Conservation (phyloP, 2,888 invertebrate genomes). For the Hydrotaea diabolus region DNA sequence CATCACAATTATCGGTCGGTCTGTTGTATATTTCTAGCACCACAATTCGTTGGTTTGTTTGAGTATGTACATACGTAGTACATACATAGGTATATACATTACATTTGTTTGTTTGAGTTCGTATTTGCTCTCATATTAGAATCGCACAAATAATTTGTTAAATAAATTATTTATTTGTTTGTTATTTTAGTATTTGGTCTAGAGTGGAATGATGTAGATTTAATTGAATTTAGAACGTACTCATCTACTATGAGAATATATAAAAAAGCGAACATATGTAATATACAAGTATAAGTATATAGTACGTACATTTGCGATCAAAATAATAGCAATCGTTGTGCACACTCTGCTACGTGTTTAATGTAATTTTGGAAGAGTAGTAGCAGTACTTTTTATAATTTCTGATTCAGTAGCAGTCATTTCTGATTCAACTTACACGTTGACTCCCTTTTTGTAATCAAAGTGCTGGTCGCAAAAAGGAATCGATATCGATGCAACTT, state of each 20-base stretch:
- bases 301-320: neutral
- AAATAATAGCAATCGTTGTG: too few species aligned
- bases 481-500: too few species aligned
- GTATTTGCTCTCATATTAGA: slow-evolving; percentile 33
- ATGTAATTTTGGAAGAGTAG: too few species aligned
- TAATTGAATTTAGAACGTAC: slow-evolving; percentile 43
- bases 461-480: too few species aligned
- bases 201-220: slow-evolving; percentile 37
- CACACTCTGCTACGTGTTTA: too few species aligned
- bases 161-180: slow-evolving; percentile 47
- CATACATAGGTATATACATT: too few species aligned
- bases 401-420: too few species aligned
- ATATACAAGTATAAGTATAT: neutral
- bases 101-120: neutral
- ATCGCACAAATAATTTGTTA: slow-evolving; percentile 51
- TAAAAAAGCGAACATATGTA: neutral
- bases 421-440: too few species aligned
- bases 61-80: too few species aligned
- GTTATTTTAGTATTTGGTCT: slow-evolving; percentile 16
- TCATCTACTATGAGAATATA: neutral
- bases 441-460: too few species aligned
- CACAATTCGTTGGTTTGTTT: neutral
- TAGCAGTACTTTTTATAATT: too few species aligned
- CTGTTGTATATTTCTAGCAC: slow-evolving; percentile 24
- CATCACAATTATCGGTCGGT: neutral